Evolutionary conservation across 2,888 invertebrate genomes (phyloP).

Genomic region (Mesodorylaimus sp.): DNA sequence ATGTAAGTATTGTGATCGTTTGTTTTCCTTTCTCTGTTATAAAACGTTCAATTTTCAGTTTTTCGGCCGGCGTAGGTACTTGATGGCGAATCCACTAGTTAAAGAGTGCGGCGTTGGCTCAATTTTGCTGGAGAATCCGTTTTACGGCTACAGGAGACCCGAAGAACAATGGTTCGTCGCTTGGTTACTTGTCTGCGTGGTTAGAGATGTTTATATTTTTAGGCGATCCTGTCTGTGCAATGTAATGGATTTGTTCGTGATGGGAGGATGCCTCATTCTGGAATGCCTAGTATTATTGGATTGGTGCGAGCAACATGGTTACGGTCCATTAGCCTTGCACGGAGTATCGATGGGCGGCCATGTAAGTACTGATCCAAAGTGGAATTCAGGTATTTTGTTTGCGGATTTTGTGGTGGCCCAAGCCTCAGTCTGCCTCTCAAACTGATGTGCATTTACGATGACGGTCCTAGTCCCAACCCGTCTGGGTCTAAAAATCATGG

Average conservation of each 20-base stretch:
- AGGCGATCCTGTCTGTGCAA: slow-evolving; percentile 77
- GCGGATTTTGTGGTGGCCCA: no score
- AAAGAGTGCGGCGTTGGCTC: slow-evolving; percentile 76
- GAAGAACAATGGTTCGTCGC: slow-evolving; percentile 10
- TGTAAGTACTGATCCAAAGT: no score
- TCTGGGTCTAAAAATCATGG: slow-evolving; percentile 13
- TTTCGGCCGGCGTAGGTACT: slow-evolving; percentile 68
- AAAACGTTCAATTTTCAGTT: slow-evolving; percentile 41
- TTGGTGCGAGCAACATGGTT: slow-evolving; percentile 77
- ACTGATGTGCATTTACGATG: slow-evolving; percentile 30
- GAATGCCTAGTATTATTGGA: slow-evolving; percentile 76
- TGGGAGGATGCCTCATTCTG: slow-evolving; percentile 87
- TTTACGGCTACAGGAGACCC: no score
- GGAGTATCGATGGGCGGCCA: slow-evolving; percentile 96
- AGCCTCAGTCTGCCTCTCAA: no score
- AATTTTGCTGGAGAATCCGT: slow-evolving; percentile 87
- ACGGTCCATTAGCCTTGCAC: slow-evolving; percentile 77
- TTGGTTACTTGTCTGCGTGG: slow-evolving; percentile 6
- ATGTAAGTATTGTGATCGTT: slow-evolving; percentile 36
- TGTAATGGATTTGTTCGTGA: slow-evolving; percentile 92
- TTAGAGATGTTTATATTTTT: slow-evolving; percentile 14
- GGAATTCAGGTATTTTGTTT: no score
- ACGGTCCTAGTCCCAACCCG: background rate
- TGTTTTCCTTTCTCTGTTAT: no score
- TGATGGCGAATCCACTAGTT: slow-evolving; percentile 74